Percentiles rank a stretch among this genome's conserved stretches.
Evolutionary conservation across 2,113 vertebrate genomes (phyloP).

Genomic region (Hemicordylus capensis): DNA sequence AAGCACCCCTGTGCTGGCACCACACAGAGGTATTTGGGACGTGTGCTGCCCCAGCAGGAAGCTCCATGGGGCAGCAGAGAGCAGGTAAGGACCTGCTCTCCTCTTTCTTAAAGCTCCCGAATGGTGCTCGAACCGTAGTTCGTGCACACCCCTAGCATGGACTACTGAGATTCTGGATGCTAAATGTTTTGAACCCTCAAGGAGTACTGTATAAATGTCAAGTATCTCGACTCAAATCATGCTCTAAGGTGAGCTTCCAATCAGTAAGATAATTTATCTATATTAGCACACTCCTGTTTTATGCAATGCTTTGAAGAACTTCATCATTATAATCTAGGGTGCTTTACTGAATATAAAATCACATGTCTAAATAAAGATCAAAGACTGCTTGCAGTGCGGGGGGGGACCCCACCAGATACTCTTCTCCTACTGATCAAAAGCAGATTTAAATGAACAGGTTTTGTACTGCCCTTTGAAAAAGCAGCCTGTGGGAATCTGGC

Average conservation of each 20-base stretch:
- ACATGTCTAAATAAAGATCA: background rate
- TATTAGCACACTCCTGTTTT: background rate
- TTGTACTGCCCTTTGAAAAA: background rate
- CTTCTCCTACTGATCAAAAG: background rate
- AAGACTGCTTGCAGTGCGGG: background rate
- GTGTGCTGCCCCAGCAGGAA: too few species aligned
- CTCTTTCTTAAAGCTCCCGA: too few species aligned
- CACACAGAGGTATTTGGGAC: too few species aligned
- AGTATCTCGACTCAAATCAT: background rate
- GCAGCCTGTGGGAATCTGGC: background rate
- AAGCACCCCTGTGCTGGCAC: too few species aligned
- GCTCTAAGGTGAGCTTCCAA: background rate
- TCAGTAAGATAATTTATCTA: background rate
- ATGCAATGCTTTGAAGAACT: background rate
- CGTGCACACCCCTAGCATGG: too few species aligned
- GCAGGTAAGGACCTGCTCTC: too few species aligned
- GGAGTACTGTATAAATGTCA: background rate
- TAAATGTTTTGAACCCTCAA: background rate
- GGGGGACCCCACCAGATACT: too few species aligned
- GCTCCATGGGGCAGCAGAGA: too few species aligned
- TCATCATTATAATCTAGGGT: too few species aligned
- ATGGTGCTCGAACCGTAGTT: too few species aligned
- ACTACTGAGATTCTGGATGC: background rate
- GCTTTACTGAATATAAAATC: background rate
- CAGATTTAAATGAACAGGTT: background rate